Evolutionary conservation across 2,797 vertebrate species (phyloP).

Genomic region (Emydoidea blandingii): DNA sequence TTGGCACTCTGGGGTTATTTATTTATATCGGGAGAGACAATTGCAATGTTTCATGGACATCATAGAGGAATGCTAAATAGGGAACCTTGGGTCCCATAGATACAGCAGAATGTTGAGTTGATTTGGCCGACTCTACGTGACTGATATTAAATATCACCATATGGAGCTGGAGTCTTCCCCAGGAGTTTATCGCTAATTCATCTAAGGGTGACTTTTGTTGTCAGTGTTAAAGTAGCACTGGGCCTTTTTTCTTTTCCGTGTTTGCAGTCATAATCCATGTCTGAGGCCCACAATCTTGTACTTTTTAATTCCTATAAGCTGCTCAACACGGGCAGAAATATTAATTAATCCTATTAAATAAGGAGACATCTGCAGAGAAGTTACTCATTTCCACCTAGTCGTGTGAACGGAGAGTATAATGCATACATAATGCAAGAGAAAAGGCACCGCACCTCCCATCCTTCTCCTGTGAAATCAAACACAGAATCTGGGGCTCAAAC

Average conservation of each 20-base stretch:
- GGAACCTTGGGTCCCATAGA: background rate
- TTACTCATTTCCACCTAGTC: slow-evolving; percentile 15
- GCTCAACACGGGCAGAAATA: slow-evolving; percentile 65
- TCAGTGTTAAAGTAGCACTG: slow-evolving; percentile 50
- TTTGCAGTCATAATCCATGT: slow-evolving; percentile 30
- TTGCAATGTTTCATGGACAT: slow-evolving; percentile 36
- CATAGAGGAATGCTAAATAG: slow-evolving; percentile 53
- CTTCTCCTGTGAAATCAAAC: slow-evolving; percentile 40
- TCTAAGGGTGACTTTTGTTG: slow-evolving; percentile 66
- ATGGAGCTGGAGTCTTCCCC: slow-evolving; percentile 34
- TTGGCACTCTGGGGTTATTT: slow-evolving; percentile 71
- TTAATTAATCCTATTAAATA: slow-evolving; percentile 76
- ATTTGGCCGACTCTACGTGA: slow-evolving; percentile 33
- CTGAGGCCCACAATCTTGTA: slow-evolving; percentile 26
- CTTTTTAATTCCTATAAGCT: slow-evolving; percentile 65
- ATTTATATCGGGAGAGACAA: slow-evolving; percentile 68
- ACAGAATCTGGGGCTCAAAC: background rate
- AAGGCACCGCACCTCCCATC: slow-evolving; percentile 14
- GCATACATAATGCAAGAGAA: slow-evolving; percentile 21
- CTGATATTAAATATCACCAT: slow-evolving; percentile 63
- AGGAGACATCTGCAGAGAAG: slow-evolving; percentile 45
- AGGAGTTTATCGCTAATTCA: slow-evolving; percentile 70
- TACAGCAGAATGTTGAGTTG: background rate
- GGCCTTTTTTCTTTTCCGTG: slow-evolving; percentile 43
- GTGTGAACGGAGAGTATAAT: slow-evolving; percentile 41